Evolutionary conservation across 2,113 vertebrate genomes (phyloP), one percentile per base, ranked within the genome.

Genomic region (Bubalus kerabau): DNA sequence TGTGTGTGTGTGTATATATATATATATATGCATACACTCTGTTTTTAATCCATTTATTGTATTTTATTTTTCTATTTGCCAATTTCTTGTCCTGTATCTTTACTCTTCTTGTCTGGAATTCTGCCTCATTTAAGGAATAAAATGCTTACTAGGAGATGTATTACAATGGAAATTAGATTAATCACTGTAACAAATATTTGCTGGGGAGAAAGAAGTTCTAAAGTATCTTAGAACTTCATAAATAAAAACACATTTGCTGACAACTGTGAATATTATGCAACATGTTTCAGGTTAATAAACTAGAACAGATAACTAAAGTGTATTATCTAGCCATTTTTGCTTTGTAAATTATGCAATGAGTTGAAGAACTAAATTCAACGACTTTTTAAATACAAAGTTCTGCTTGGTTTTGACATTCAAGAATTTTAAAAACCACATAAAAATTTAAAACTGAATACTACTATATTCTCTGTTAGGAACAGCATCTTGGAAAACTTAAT

Each of bases 291-390:
- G 3, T 92, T 96, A 59, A 43, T 97, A 94, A 81, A 85, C 93
- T 78, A 92, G 14, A 92, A 78, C 9, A 90, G 90, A 60, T 97
- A 82, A 54, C 15, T 88, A 43, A 80, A 93, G 17, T 67, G 59
- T 91, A 19, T 88, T 95, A 96, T 95, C 89, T 62, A 88, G 14
- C 23, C n/a, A 84, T 43, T 48, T 64, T 87, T 97, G 23, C 67
- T 97, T 91, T 95, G 48, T 92, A 96, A 98, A 91, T 98, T 98
- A 95, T 90, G 94, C 87, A 96, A 24, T 50, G 93, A 95, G 94
- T 82, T 95, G 87, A 46, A 78, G 24, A 87, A 30, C 46, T 89
- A 60, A 94, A 96, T 90, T 96, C 56, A 96, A 15, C 36, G 13
- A 59, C 23, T 95, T 85, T 91, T 81, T 14, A 46, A 59, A 97